Evolutionary conservation across 2,888 invertebrate genomes (phyloP), one percentile per base, ranked within the genome.

Genomic region (Agrotis segetum): DNA sequence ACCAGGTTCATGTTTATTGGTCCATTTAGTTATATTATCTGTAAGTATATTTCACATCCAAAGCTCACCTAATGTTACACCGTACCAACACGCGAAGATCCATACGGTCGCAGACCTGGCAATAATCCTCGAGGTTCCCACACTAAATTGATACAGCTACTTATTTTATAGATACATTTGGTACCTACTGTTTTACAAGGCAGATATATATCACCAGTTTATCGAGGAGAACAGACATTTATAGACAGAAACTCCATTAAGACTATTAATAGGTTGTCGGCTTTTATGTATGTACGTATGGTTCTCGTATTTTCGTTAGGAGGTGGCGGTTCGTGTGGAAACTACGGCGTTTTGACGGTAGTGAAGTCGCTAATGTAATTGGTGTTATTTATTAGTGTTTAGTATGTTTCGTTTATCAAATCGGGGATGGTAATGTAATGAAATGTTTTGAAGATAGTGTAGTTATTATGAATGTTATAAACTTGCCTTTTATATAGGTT

Each of bases 201-300:
- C 60, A 67, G 71, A 71, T 74, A 83, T 85, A 85, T 83, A 83
- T 85, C 83, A 83, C 83, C 67, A 75, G 77, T 85, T 82, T 83
- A 85, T 83, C 77, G 83, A 71, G 73, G 67, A 77, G 73, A 83
- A 85, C 77, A 83, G 85, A 83, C 85, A 74, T 83, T 83, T 83
- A 83, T 83, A 76, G 83, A 83, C 77, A 72, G 74, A 64, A 83
- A 83, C 83, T 77, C 83, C 85, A 83, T 83, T 85, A 83, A 83
- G 71, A 72, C 67, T 83, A 83, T 85, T 85, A 83, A 85, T 83
- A 85, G 83, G 69, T 74, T 74, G 83, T 83, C 71, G 64, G 85
- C 67, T 73, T 79, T 77, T 74, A 83, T 71, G 71, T 82, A 80
- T 69, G 71, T 80, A 73, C 53, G 74, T 77, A 72, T 77, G 67